Base-by-base conservation (phyloP, 2,113 vertebrate genomes). In the Quiscalus mexicanus region DNA sequence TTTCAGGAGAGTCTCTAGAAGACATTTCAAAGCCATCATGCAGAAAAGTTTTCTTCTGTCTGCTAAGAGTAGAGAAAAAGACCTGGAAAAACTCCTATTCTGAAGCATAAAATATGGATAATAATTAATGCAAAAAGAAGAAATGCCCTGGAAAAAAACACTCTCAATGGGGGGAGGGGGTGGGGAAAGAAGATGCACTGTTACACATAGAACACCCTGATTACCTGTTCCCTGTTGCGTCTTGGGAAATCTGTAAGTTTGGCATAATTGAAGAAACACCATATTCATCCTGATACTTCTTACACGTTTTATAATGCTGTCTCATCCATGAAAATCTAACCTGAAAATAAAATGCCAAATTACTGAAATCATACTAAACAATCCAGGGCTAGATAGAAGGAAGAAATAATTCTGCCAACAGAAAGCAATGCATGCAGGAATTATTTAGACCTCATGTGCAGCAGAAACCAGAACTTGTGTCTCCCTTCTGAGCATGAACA, bases 281-380 rank as follows among this genome's bases (percentile, higher is more conserved):
- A 95, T 98, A 98, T 95, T 99, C 98, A 96, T 98, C 98, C 93
- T 98, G 98, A 97, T 98, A 98, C 95, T 97, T 98, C 97, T 97
- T 98, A 97, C 98, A 99, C 7, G 96, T 97, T 97, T 98, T 98
- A 96, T 98, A 98, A 97, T 99, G 98, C 90, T 98, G 96, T 95
- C 98, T 98, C 98, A 98, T 98, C 94, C 97, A 98, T 18, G 97
- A 98, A 93, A 98, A 98, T 81, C 97, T 97, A 96, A 98, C 97
- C 98, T 99, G 98, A 59, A 98, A 97, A 97, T 82, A 92, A 98
- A 98, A 97, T 86, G 84, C 19, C 93, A 96, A 92, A 60, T 96
- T 78, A 96, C 47, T 98, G 96, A 93, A 93, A 84, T 78, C 65
- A 84, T 89, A 96, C 64, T 74, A 13, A 84, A 67, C 35, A 94